Base-by-base conservation (phyloP, 2,113 vertebrate species). In the Erinaceus europaeus region DNA sequence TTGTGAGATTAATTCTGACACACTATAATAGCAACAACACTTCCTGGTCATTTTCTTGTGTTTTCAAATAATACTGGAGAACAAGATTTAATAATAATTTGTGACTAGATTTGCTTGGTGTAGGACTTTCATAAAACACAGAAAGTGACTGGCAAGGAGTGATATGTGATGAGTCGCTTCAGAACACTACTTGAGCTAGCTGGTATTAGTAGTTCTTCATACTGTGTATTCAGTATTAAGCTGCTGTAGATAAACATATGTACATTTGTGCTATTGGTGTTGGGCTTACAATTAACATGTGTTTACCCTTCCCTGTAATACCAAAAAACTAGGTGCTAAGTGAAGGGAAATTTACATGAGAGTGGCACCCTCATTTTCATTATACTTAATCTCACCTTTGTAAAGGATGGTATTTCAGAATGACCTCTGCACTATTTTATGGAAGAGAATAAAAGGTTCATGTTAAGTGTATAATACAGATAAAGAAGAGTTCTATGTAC, bases 31-130 rank as follows among this genome's bases (percentile, higher is more conserved):
- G 34, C 11, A 94, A 83, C 13, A 77, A 36, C 18, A 88, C 83
- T 52, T 78, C 52, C 21, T 86, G 46, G 69, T 55, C 20, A 52
- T 59, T 81, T 72, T 55, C 52, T 7, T 83, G 14, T 75, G 38
- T 69, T 88, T 88, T 84, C 57, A 88, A 86, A 52, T 78, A 65
- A 84, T 71, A 65, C 32, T 27, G 10, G 25, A 52, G 44, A 91
- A 80, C 8, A 77, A 81, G 10, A 38, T 34, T 84, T 73, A 61
- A 67, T 76, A 59, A 64, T 81, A 64, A 55, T 65, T 65, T 32
- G 6, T 87, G 18, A 52, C 18, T 82, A 17, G 6, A 74, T 85
- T 74, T 78, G 17, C 9, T n/a, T 44, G 50, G 46, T 25, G 29
- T 0, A 77, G 38, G 52, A 13, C n/a, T 29, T 69, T 74, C 14